A percentile compares a stretch with the other conserved stretches of the same genome.
phyloP scores from a whole-genome alignment of 1,140 invertebrate genomes.

The Trichoplusia ni region DNA sequence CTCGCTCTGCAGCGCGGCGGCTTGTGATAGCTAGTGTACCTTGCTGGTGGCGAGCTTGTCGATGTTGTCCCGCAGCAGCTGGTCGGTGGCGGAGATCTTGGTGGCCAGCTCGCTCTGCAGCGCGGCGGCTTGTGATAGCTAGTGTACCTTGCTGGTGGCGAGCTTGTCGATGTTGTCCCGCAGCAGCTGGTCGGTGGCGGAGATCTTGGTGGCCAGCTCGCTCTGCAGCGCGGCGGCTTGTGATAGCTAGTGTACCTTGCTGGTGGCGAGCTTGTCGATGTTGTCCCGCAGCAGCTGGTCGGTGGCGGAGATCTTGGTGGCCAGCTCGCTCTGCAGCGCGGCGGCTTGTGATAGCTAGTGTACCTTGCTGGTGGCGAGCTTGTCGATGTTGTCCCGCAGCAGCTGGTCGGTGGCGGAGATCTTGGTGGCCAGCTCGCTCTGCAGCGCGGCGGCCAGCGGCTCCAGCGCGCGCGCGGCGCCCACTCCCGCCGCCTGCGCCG shows the following conservation, averaged over 20 bases:
- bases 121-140: slow-evolving; percentile 85
- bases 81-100: slow-evolving; percentile 87
- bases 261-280: slow-evolving; percentile 88
- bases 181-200: slow-evolving; percentile 86
- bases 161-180: slow-evolving; percentile 91
- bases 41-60: slow-evolving; percentile 87
- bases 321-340: slow-evolving; percentile 86
- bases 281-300: slow-evolving; percentile 90
- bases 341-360: slow-evolving; percentile 85
- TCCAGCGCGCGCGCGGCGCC: slow-evolving; percentile 84
- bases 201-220: slow-evolving; percentile 87
- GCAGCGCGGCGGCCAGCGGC: slow-evolving; percentile 85
- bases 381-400: slow-evolving; percentile 89
- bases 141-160: too few species aligned
- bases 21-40: too few species aligned
- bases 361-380: slow-evolving; percentile 88
- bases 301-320: slow-evolving; percentile 86
- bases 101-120: slow-evolving; percentile 87
- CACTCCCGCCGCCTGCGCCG: slow-evolving; percentile 70
- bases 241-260: too few species aligned
- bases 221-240: slow-evolving; percentile 86
- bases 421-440: slow-evolving; percentile 87
- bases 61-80: slow-evolving; percentile 89
- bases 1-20: slow-evolving; percentile 86
- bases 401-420: slow-evolving; percentile 86